phyloP scores from a whole-genome alignment of 2,888 invertebrate genomes.

The Heteropelma amictum region DNA sequence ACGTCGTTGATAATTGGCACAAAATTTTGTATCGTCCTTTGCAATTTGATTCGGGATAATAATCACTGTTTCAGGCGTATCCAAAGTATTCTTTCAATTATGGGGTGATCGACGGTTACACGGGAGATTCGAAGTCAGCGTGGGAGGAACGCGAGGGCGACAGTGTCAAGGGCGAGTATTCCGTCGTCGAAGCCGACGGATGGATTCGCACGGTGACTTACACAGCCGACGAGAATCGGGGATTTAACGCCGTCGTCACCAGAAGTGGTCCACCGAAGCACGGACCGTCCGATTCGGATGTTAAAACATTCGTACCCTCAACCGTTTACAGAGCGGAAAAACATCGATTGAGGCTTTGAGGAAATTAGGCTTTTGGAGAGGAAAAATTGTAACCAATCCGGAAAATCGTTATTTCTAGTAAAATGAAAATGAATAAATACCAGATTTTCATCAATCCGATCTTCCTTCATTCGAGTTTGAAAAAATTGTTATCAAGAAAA shows the following conservation, averaged over 20 bases:
- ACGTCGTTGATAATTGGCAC: background rate
- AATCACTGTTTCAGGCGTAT: slow-evolving; percentile 59
- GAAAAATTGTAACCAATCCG: background rate
- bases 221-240: slow-evolving; percentile 69
- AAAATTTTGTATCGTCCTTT: background rate
- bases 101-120: slow-evolving; percentile 70
- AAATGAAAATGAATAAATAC: too few species aligned
- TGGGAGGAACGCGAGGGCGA: slow-evolving; percentile 73
- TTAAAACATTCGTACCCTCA: slow-evolving; percentile 51
- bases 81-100: slow-evolving; percentile 72
- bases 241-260: slow-evolving; percentile 71
- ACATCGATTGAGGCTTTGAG: slow-evolving; percentile 41
- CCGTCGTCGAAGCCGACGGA: slow-evolving; percentile 71
- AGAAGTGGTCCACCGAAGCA: slow-evolving; percentile 62
- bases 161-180: slow-evolving; percentile 71
- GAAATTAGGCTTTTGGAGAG: background rate
- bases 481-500: too few species aligned
- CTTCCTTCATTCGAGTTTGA: too few species aligned
- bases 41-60: background rate
- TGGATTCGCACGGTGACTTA: slow-evolving; percentile 70
- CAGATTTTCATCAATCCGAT: too few species aligned
- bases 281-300: slow-evolving; percentile 21
- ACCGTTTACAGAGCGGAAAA: slow-evolving; percentile 34
- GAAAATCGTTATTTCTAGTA: background rate
- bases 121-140: slow-evolving; percentile 71